Evolutionary conservation across 2,888 invertebrate species (phyloP), one percentile per base, ranked within the genome.

Genomic region (Drosophila flavopinicola): DNA sequence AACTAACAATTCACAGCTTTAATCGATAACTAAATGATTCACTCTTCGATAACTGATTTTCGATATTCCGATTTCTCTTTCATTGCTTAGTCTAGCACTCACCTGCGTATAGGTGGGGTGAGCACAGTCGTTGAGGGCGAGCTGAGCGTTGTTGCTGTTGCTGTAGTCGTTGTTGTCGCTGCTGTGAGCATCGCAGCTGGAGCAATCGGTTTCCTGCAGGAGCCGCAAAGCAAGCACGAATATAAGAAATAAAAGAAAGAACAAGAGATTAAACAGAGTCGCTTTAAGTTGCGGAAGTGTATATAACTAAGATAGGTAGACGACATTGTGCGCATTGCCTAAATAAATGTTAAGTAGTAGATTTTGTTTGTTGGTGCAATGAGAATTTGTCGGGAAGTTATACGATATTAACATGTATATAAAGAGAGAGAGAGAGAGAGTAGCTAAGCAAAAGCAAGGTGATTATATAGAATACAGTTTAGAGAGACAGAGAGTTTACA

Each of bases 31-130:
- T 20, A 20, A 20, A 20, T 20, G 2, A 20, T 20, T 2, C 4
- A 20, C 4, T 20, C 2, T 20, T 3, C 2, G 20, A 20, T 3
- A 20, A 20, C 20, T 20, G 20, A 25, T 25, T 1, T 9, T 25
- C 39, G n/a, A n/a, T n/a, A n/a, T n/a, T n/a, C n/a, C n/a, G 9
- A 6, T 32, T 17, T n/a, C 20, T 33, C 5, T 9, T 7, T 2
- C 27, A 3, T 13, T 9, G 6, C 11, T 1, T 20, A 6, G 10
- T 24, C 13, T 20, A 7, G 15, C 0, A 78, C 82, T 77, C 72
- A 93, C 93, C 93, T 93, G 90, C 93, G 90, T 70, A 92, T 91
- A 82, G 92, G 92, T 87, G 89, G 92, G 75, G 90, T 87, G 17
- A 82, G 86, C 67, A 87, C 77, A 58, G 80, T 79, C 56, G 88